These are phyloP conservation scores for Kryptolebias ocellatus DNA, from an alignment of 2,797 vertebrate genomes.

Conservation along the genomic window DNA sequence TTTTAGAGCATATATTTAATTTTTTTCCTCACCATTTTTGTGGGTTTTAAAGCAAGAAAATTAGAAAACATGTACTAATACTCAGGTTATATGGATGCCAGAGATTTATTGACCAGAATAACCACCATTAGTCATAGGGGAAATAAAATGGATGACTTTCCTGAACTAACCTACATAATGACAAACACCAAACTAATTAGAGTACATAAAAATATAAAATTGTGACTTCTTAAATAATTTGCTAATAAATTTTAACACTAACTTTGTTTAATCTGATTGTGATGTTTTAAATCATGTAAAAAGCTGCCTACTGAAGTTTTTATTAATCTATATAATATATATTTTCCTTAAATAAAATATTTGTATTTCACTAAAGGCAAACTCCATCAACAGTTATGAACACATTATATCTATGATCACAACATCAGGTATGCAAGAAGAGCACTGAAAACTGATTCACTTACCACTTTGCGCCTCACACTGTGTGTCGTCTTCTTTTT, in stretches of 20 bases:
- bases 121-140: slow-evolving; percentile 13
- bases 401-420: slow-evolving; percentile 35
- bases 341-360: not conserved
- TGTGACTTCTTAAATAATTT: too few species aligned
- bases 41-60: slow-evolving; percentile 15
- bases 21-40: slow-evolving; percentile 10
- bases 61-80: slow-evolving; percentile 6
- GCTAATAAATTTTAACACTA: too few species aligned
- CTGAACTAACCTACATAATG: slow-evolving; percentile 67
- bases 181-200: slow-evolving; percentile 52
- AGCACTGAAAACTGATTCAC: slow-evolving; percentile 66
- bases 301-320: not conserved
- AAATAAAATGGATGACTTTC: slow-evolving; percentile 25
- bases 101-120: not conserved
- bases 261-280: not conserved
- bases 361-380: slow-evolving; percentile 29
- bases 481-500: slow-evolving; percentile 62
- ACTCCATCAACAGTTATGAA: slow-evolving; percentile 33
- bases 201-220: not conserved
- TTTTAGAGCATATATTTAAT: not conserved
- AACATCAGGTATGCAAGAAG: slow-evolving; percentile 63
- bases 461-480: slow-evolving; percentile 80
- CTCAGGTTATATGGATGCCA: not conserved
- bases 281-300: not conserved
- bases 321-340: too few species aligned